Percentiles rank a stretch among this genome's conserved stretches.
phyloP scores from a whole-genome alignment of 2,888 invertebrate genomes.

The Apodemia duryi region DNA sequence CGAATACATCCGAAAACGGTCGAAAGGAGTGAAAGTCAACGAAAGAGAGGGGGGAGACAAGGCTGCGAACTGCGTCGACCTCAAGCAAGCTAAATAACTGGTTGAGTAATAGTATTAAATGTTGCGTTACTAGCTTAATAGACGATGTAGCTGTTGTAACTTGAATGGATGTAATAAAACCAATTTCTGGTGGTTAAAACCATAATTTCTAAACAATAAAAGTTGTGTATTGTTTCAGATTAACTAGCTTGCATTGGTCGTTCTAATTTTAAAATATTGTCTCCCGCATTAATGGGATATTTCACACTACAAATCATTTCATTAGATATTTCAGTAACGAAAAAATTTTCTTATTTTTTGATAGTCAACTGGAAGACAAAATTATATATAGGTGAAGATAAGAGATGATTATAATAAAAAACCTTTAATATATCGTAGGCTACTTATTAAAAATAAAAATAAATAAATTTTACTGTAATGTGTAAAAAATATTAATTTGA shows the following conservation, averaged over 20 bases:
- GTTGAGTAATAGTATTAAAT: slow-evolving; percentile 70
- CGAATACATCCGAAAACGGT: slow-evolving; percentile 48
- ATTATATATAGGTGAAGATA: too few relatives aligned
- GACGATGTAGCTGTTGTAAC: slow-evolving; percentile 36
- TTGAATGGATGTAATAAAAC: slow-evolving; percentile 17
- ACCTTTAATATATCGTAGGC: too few relatives aligned
- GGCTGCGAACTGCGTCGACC: slow-evolving; percentile 66
- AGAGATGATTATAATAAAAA: too few relatives aligned
- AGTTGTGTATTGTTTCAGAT: not conserved
- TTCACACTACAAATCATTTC: too few relatives aligned
- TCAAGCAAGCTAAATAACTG: slow-evolving; percentile 61
- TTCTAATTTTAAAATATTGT: not conserved
- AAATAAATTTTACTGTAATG: too few relatives aligned
- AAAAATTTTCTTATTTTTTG: too few relatives aligned
- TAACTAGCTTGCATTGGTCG: not conserved
- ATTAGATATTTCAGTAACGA: too few relatives aligned
- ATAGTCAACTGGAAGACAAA: too few relatives aligned
- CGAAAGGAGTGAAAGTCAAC: slow-evolving; percentile 58
- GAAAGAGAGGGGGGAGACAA: slow-evolving; percentile 45
- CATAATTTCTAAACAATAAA: not conserved
- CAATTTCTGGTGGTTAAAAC: slow-evolving; percentile 19
- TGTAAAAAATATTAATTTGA: too few relatives aligned
- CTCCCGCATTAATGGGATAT: too few relatives aligned
- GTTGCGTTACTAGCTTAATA: slow-evolving; percentile 57
- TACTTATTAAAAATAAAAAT: too few relatives aligned